Evolutionary conservation across 1,140 invertebrate genomes (phyloP).

Genomic region (Macrocentrus cingulum): DNA sequence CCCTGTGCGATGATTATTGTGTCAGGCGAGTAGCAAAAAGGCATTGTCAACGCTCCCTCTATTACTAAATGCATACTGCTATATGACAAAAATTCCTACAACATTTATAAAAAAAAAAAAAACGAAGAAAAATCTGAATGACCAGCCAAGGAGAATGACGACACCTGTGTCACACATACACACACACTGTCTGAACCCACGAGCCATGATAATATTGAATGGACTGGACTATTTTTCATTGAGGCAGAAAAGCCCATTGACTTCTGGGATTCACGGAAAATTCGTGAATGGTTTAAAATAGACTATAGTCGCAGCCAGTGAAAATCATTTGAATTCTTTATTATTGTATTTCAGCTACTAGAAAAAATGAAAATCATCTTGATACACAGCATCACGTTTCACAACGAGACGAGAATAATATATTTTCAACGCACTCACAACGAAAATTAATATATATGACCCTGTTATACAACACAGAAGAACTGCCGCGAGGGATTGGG

Average conservation of each 20-base stretch:
- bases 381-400: too few species aligned
- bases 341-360: too few species aligned
- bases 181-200: slow-evolving; percentile 1
- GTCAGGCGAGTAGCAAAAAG: slow-evolving; percentile 23
- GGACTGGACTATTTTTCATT: slow-evolving; percentile 1
- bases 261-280: too few species aligned
- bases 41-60: slow-evolving; percentile 15
- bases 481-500: too few species aligned
- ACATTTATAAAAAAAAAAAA: not conserved
- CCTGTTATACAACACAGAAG: too few species aligned
- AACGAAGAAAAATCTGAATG: slow-evolving; percentile 12
- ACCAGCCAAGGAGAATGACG: slow-evolving; percentile 8
- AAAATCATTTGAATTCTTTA: too few species aligned
- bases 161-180: slow-evolving; percentile 18
- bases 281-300: too few species aligned
- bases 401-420: too few species aligned
- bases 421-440: too few species aligned
- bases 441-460: too few species aligned
- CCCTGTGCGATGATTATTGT: slow-evolving; percentile 35
- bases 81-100: not conserved
- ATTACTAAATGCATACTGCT: not conserved
- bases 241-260: not conserved
- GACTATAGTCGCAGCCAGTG: too few species aligned
- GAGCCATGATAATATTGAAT: slow-evolving; percentile 17
- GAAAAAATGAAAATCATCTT: too few species aligned